Evolutionary conservation across 2,888 invertebrate species (phyloP).

Genomic region (Yponomeuta malinellus): DNA sequence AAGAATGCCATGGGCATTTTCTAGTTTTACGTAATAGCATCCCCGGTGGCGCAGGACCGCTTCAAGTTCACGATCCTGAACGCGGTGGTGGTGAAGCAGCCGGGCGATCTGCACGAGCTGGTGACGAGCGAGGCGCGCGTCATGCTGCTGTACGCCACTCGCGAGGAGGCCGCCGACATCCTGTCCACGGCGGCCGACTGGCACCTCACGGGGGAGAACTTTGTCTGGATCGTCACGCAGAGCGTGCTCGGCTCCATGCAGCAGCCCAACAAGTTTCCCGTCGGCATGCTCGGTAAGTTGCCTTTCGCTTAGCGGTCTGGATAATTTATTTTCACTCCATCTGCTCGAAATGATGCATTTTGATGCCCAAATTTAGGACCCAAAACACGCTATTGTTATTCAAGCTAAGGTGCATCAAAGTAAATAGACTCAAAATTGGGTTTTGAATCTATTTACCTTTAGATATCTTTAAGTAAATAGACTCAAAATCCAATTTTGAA

Average conservation of each 20-base stretch:
- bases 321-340: too few relatives aligned
- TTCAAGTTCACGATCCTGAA: slow-evolving; percentile 88
- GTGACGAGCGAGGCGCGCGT: slow-evolving; percentile 94
- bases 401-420: too few relatives aligned
- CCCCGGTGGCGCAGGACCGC: slow-evolving; percentile 46
- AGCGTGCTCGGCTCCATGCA: slow-evolving; percentile 91
- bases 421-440: too few relatives aligned
- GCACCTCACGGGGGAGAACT: slow-evolving; percentile 91
- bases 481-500: too few relatives aligned
- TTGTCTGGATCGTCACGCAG: slow-evolving; percentile 98
- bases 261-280: slow-evolving; percentile 82
- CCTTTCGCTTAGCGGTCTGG: background rate
- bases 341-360: too few relatives aligned
- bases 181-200: slow-evolving; percentile 83
- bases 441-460: too few relatives aligned
- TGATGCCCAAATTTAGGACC: too few relatives aligned
- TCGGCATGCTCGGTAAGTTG: slow-evolving; percentile 90
- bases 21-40: too few relatives aligned
- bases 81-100: slow-evolving; percentile 86
- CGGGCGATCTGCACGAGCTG: slow-evolving; percentile 86
- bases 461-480: too few relatives aligned
- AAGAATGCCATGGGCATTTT: too few relatives aligned
- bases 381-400: too few relatives aligned
- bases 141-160: slow-evolving; percentile 92
- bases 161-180: slow-evolving; percentile 90